A percentile compares a stretch with the other conserved stretches of the same genome.
Evolutionary conservation across 2,113 vertebrate species (phyloP).

Genomic region (Anguilla rostrata): DNA sequence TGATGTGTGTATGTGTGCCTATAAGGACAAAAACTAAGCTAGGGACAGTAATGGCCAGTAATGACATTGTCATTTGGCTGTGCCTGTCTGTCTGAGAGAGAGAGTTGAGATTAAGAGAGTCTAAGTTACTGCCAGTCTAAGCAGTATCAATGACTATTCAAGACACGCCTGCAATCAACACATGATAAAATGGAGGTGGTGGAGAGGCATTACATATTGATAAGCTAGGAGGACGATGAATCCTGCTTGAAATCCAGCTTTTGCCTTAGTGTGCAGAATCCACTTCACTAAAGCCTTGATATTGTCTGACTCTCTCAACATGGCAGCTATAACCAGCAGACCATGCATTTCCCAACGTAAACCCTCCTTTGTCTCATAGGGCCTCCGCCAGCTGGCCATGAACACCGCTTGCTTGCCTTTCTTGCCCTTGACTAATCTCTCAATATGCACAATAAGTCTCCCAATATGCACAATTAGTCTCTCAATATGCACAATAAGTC

Average conservation of each 20-base stretch:
- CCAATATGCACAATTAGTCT: not conserved
- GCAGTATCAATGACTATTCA: too few species aligned
- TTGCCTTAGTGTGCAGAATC: not conserved
- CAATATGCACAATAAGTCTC: not conserved
- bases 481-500: not conserved
- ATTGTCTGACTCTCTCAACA: not conserved
- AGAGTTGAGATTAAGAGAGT: too few species aligned
- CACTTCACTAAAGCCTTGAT: not conserved
- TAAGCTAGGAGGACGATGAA: not conserved
- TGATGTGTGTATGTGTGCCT: too few species aligned
- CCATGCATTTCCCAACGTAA: constrained; percentile 14
- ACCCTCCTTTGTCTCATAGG: not conserved
- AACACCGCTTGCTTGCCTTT: not conserved
- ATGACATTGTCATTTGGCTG: too few species aligned
- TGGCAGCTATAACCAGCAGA: not conserved
- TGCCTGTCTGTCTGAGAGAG: too few species aligned
- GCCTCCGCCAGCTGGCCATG: not conserved
- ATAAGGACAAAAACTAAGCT: too few species aligned
- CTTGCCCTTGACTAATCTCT: not conserved
- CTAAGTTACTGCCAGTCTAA: too few species aligned
- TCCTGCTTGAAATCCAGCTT: not conserved
- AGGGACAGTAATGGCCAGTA: too few species aligned
- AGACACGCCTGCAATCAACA: not conserved
- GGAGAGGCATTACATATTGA: too few species aligned
- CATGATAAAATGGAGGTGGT: not conserved